Base-by-base conservation (phyloP, 1,140 invertebrate species). In the Neodiprion pinetum region DNA sequence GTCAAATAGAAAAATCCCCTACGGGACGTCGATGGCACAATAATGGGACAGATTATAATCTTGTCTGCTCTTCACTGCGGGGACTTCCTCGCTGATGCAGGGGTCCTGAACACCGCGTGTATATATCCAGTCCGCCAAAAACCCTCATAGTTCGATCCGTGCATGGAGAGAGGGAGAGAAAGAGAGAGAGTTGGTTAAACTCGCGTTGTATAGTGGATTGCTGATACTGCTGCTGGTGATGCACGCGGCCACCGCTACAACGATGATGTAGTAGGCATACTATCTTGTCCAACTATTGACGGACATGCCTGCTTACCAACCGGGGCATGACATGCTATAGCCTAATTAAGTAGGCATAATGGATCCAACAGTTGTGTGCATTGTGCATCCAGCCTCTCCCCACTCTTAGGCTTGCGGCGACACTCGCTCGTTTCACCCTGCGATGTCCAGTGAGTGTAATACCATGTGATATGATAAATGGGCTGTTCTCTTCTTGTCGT, bases 21-120 rank as follows among this genome's bases (percentile, higher is more conserved):
- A 77, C 83, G 87, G 85, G 85, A 87, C 81, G 86, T 87, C 87
- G 87, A 88, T 88, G 87, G 85, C 82, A 88, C 86, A 88, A 88
- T 89, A 89, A 89, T 89, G 86, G 87, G 80, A 83, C 86, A 88
- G 87, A 89, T 89, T 88, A 89, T 89, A 89, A 88, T 89, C 87
- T 89, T 84, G 87, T 89, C 86, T 88, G 86, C 87, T 86, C 85
- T 61, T 61, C 53, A 61, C 53, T 61, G n/a, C 53, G 53, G 53
- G 53, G 53, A 17, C 11, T 40, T 40, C 28, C 4, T 61, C 53
- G 53, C 28, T 61, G n/a, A 61, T 14, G 28, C 28, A 61, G 53
- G 11, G n/a, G 53, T 4, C n/a, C n/a, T 40, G 28, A 40, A 40
- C 53, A 61, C 11, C 53, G 11, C 53, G 53, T 61, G 53, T 12